Conservation (phyloP, 2,888 invertebrate genomes). For the Coecobrya sp. region DNA sequence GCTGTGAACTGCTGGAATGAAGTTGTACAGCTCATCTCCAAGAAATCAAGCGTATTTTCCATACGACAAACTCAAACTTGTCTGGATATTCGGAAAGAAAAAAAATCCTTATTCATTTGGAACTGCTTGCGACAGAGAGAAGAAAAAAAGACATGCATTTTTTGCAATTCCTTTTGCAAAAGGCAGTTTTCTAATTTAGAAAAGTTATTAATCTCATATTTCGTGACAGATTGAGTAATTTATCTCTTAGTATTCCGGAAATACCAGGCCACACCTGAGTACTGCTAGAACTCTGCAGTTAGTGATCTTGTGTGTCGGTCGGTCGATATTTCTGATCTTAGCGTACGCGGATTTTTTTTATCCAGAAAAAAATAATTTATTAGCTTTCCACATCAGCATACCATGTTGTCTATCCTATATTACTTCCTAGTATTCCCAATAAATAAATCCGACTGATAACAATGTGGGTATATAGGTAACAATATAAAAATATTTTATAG, state of each 20-base stretch:
- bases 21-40: conserved; percentile 22
- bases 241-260: conserved; percentile 41
- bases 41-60: conserved; percentile 52
- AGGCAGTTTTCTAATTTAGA: conserved; percentile 28
- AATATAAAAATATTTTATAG: not conserved
- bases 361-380: conserved; percentile 26
- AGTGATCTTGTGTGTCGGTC: not conserved
- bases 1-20: conserved; percentile 58
- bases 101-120: conserved; percentile 2
- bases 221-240: conserved; percentile 41
- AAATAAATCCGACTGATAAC: conserved; percentile 56
- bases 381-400: not conserved
- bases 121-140: not conserved
- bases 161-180: not conserved
- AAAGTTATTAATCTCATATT: conserved; percentile 46
- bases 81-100: not conserved
- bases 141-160: not conserved
- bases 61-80: conserved; percentile 19
- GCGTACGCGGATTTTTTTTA: not conserved
- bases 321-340: too few relatives aligned
- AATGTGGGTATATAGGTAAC: not conserved
- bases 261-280: conserved; percentile 56
- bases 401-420: not conserved
- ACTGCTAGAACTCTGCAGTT: not conserved
- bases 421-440: conserved; percentile 51